Conservation (phyloP, 2,888 invertebrate genomes). For the Rhingia campestris region DNA sequence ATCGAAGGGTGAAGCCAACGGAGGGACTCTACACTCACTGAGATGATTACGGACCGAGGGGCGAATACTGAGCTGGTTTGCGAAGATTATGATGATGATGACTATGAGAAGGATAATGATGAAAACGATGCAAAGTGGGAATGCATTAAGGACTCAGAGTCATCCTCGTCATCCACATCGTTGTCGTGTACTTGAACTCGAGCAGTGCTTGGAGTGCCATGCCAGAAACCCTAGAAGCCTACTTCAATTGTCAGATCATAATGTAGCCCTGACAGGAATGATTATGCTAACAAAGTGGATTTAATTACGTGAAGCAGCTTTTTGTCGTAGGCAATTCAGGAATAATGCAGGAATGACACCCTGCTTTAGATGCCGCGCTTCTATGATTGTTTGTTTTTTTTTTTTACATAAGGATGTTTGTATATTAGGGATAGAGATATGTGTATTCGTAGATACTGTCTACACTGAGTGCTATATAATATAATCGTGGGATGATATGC, state of each 20-base stretch:
- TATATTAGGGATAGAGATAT: not conserved
- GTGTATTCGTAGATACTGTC: not conserved
- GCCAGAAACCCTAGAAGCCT: slow-evolving; percentile 65
- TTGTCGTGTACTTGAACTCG: slow-evolving; percentile 65
- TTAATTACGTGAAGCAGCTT: slow-evolving; percentile 73
- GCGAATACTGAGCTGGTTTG: slow-evolving; percentile 13
- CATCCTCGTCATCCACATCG: slow-evolving; percentile 33
- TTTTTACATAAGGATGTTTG: too few species aligned
- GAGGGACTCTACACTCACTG: slow-evolving; percentile 27
- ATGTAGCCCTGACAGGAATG: slow-evolving; percentile 67
- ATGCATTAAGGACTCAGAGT: slow-evolving; percentile 59
- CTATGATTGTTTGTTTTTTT: too few species aligned
- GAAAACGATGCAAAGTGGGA: slow-evolving; percentile 54
- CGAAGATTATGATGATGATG: slow-evolving; percentile 39
- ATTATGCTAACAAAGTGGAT: slow-evolving; percentile 74
- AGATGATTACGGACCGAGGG: slow-evolving; percentile 47
- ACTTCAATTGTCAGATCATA: slow-evolving; percentile 72
- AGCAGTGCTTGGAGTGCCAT: slow-evolving; percentile 60
- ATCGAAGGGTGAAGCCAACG: slow-evolving; percentile 23
- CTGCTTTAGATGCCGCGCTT: not conserved
- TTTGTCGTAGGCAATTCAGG: slow-evolving; percentile 65
- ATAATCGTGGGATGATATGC: not conserved
- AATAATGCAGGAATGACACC: slow-evolving; percentile 49
- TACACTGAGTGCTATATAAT: slow-evolving; percentile 19
- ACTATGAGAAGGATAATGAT: slow-evolving; percentile 49